Conservation (phyloP, 2,113 vertebrate genomes). For the Numenius arquata region DNA sequence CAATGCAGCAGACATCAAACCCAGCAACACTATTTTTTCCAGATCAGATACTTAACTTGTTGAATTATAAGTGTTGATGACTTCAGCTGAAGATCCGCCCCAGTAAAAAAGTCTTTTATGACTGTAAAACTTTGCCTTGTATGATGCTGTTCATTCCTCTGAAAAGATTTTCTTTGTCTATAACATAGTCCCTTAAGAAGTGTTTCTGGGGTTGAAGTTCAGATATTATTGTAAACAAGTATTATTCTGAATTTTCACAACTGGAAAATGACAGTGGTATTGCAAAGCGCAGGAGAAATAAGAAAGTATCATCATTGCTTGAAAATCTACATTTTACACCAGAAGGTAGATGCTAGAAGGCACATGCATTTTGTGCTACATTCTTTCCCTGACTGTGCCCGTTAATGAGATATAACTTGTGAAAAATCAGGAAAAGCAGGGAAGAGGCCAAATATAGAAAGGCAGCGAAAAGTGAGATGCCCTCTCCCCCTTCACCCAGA, state of each 20-base stretch:
- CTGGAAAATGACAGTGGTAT: neutral
- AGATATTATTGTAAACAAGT: neutral
- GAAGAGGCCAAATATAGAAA: neutral
- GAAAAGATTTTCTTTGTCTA: neutral
- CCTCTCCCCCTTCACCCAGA: neutral
- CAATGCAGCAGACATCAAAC: neutral
- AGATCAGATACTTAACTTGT: neutral
- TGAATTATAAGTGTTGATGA: neutral
- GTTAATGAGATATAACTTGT: neutral
- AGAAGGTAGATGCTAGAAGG: neutral
- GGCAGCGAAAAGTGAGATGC: neutral
- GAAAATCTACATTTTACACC: neutral
- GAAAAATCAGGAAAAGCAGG: neutral
- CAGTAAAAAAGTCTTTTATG: neutral
- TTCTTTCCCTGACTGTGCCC: neutral
- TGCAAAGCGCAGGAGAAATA: neutral
- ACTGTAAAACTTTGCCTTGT: neutral
- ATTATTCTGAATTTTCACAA: neutral
- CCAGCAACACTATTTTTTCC: neutral
- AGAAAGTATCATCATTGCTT: neutral
- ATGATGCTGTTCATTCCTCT: neutral
- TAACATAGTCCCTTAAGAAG: neutral
- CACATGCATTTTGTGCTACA: neutral
- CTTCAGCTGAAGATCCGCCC: neutral
- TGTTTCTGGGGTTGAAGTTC: neutral